Percentiles rank a stretch among this genome's conserved stretches.
These are phyloP conservation scores for Goniozus legneri DNA, from an alignment of 1,140 invertebrate species.

Conservation along the genomic window DNA sequence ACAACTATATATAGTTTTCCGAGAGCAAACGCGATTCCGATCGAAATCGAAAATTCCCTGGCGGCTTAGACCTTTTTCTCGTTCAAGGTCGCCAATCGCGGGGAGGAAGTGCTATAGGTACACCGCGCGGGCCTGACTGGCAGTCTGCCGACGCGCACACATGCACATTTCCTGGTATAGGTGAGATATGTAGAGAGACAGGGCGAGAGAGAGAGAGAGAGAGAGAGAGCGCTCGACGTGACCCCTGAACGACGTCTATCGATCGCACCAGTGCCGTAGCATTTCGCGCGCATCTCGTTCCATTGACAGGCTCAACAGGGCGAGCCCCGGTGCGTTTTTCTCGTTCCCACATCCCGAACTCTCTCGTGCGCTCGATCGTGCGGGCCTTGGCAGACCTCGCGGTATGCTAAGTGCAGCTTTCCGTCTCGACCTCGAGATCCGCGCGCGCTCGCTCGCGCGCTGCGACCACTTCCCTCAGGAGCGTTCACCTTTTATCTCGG, in stretches of 20 bases:
- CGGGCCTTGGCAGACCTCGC: not conserved
- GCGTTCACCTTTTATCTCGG: constrained; percentile 35
- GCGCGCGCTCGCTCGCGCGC: constrained; percentile 15
- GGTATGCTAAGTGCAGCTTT: constrained; percentile 18
- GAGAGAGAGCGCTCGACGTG: constrained; percentile 12
- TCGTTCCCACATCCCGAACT: not conserved
- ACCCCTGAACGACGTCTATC: constrained; percentile 34
- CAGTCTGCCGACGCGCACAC: constrained; percentile 20
- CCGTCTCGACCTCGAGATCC: not conserved
- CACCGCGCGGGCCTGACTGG: too few relatives aligned
- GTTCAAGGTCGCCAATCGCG: constrained; percentile 38
- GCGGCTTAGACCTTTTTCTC: constrained; percentile 11
- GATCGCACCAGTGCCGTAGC: constrained; percentile 28
- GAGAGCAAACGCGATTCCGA: too few relatives aligned
- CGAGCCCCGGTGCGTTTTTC: not conserved
- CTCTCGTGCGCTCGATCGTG: too few relatives aligned
- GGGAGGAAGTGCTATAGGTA: too few relatives aligned
- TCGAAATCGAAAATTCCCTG: too few relatives aligned
- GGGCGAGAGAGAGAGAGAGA: constrained; percentile 6
- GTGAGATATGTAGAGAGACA: not conserved
- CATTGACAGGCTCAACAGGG: too few relatives aligned
- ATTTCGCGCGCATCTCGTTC: constrained; percentile 10
- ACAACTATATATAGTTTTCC: too few relatives aligned
- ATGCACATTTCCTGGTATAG: not conserved
- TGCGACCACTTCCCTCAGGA: constrained; percentile 24